Conservation (phyloP, 2,113 vertebrate genomes). For the Bothrops jararaca region DNA sequence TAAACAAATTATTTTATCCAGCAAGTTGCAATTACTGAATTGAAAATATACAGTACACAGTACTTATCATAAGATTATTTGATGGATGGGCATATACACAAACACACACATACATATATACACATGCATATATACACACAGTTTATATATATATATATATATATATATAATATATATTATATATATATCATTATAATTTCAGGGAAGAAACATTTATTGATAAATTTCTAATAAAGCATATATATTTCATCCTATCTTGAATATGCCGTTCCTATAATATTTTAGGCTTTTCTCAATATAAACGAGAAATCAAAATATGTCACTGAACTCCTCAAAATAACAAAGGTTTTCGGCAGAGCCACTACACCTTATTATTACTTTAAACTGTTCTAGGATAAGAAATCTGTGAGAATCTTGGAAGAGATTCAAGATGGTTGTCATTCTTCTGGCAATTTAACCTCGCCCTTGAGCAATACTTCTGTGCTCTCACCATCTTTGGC, state of each 20-base stretch:
- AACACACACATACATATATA: not conserved
- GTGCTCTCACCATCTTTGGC: slow-evolving; percentile 42
- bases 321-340: not conserved
- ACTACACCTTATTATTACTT: not conserved
- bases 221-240: not conserved
- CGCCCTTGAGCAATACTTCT: slow-evolving; percentile 36
- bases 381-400: slow-evolving; percentile 45
- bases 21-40: not conserved
- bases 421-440: slow-evolving; percentile 34
- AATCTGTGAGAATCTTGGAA: slow-evolving; percentile 47
- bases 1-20: not conserved
- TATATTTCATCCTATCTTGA: not conserved
- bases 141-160: not conserved
- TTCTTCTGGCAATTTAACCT: slow-evolving; percentile 18
- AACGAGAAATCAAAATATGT: not conserved
- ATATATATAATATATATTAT: too few relatives aligned
- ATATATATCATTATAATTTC: not conserved
- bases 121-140: not conserved
- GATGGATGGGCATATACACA: not conserved
- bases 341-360: not conserved
- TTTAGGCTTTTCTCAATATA: not conserved
- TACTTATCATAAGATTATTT: not conserved
- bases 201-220: not conserved
- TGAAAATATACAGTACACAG: not conserved
- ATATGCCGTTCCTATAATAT: not conserved